Evolutionary conservation across 2,113 vertebrate species (phyloP).

Genomic region (Crotophaga sulcirostris): DNA sequence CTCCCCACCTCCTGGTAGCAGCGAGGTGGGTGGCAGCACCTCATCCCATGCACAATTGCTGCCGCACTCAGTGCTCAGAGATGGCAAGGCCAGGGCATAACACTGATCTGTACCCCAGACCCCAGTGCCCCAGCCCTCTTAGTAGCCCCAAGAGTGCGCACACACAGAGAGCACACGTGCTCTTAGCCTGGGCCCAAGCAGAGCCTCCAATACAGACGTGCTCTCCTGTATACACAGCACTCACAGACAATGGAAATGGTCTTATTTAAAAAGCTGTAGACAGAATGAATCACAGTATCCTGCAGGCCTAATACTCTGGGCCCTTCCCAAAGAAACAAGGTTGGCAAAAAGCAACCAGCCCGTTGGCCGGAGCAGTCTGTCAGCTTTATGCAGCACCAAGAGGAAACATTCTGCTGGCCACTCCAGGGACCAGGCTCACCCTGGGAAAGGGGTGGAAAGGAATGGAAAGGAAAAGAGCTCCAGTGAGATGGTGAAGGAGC

Average conservation of each 20-base stretch:
- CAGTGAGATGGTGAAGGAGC: not conserved
- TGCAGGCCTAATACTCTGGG: not conserved
- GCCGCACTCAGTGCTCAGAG: not conserved
- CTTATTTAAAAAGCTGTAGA: not conserved
- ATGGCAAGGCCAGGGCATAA: fast-evolving
- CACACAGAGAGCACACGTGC: not conserved
- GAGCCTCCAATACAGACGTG: not conserved
- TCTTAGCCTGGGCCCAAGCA: not conserved
- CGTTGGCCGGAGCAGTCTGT: not conserved
- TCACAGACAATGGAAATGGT: not conserved
- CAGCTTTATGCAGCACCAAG: not conserved
- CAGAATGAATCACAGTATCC: slow-evolving; percentile 21
- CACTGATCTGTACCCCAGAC: not conserved
- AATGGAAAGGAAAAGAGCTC: not conserved
- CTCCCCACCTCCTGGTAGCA: not conserved
- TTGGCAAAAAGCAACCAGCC: not conserved
- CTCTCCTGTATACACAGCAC: not conserved
- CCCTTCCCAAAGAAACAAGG: not conserved
- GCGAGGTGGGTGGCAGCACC: not conserved
- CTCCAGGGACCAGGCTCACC: not conserved
- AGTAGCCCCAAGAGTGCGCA: not conserved
- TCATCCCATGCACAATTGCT: not conserved
- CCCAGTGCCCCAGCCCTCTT: fast-evolving
- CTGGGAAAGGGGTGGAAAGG: not conserved
- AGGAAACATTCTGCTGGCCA: not conserved